Base-by-base conservation (phyloP, 2,113 vertebrate genomes). In the Forbesichthys papilliferus region DNA sequence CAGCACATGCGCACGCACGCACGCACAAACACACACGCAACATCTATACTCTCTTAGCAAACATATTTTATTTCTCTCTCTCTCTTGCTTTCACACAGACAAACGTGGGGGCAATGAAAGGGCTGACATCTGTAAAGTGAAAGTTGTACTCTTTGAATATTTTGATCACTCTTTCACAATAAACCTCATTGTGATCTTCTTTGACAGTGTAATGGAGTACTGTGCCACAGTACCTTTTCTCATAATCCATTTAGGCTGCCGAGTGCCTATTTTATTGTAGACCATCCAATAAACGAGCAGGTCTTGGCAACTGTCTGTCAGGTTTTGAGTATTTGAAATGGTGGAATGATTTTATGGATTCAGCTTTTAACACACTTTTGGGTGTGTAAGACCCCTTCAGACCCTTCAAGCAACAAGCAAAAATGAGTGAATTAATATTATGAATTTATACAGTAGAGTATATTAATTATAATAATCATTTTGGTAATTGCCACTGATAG, bases 271-370 rank as follows among this genome's bases (percentile, higher is more conserved):
- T 33, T 16, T 51, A 54, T 63, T 71, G 48, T 57, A 60, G 11
- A 18, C 33, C 36, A 64, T 13, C 1, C 3, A 36, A 10, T 11
- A 42, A 75, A 75, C 16, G 27, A 20, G 1, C 27, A 55, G 13
- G 34, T 59, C 73, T 64, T 65, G 53, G 27, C 4, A 12, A 71
- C 67, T 74, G 59, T 77, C 53, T 74, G 59, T 53, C 14, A 59
- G 66, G 9, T 55, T 55, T 58, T 3, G 9, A 46, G 14, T 68
- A 48, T 71, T 55, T 77, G 3, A 68, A 70, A 74, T 78, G 69
- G 52, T 57, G 71, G 69, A 74, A 68, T 56, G 33, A 83, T 85
- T 84, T 82, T 59, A 80, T 59, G 47, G 61, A 53, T 48, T 66
- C 78, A 73, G 75, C 71, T 36, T 71, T 48, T 68, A 75, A 72